Percentiles rank a stretch among this genome's conserved stretches.
phyloP scores from a whole-genome alignment of 2,888 invertebrate genomes.

The Cheilosia soror region DNA sequence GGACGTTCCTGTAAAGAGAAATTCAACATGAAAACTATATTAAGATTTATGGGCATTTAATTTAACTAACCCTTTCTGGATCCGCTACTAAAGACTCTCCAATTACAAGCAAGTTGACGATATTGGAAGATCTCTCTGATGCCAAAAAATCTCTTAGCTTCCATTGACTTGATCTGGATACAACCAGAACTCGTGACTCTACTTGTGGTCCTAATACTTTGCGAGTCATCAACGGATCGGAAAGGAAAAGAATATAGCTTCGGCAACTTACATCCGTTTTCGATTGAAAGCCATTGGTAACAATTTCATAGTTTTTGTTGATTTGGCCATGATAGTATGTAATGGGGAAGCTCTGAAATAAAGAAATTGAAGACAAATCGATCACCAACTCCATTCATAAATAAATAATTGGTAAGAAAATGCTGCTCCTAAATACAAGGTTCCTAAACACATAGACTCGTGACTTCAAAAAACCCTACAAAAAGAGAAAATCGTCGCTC shows the following conservation, averaged over 20 bases:
- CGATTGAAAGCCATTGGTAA: slow-evolving; percentile 81
- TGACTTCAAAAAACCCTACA: no score
- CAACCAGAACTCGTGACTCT: slow-evolving; percentile 87
- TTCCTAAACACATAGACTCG: no score
- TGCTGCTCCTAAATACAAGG: no score
- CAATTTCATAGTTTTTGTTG: slow-evolving; percentile 84
- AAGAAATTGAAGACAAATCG: no score
- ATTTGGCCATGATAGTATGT: slow-evolving; percentile 87
- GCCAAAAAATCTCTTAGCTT: slow-evolving; percentile 89
- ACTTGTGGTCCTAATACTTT: slow-evolving; percentile 87
- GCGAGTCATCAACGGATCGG: slow-evolving; percentile 86
- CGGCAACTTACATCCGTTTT: slow-evolving; percentile 85
- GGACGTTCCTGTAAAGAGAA: slow-evolving; percentile 86
- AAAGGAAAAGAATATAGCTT: slow-evolving; percentile 88
- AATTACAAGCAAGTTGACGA: slow-evolving; percentile 89
- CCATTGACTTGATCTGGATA: slow-evolving; percentile 90
- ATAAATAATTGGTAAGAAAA: no score
- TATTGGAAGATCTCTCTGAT: slow-evolving; percentile 86
- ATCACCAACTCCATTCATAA: no score
- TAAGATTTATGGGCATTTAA: no score
- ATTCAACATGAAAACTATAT: background rate
- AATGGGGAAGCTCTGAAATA: slow-evolving; percentile 83
- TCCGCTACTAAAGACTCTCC: slow-evolving; percentile 87
- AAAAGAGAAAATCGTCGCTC: no score
- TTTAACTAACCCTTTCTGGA: slow-evolving; percentile 82